phyloP scores from a whole-genome alignment of 1,140 invertebrate genomes.

The Pollicipes pollicipes region DNA sequence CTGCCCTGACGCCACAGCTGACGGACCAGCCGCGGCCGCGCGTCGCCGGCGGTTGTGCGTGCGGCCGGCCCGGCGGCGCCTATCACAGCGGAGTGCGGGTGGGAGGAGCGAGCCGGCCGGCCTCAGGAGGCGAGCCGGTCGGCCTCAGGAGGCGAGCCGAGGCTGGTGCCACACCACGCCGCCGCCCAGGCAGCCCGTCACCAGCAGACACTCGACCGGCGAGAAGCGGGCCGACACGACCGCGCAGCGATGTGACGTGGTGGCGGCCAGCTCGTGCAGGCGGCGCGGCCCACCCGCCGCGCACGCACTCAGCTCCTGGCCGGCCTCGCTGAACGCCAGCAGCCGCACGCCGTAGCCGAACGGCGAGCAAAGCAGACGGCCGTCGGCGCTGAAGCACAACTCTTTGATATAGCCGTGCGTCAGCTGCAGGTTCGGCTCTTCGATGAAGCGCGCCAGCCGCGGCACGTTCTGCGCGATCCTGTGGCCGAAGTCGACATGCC shows the following conservation, averaged over 20 bases:
- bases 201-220: slow-evolving; percentile 60
- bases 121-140: not conserved
- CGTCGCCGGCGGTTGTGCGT: no score
- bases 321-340: slow-evolving; percentile 54
- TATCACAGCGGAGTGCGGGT: not conserved
- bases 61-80: no score
- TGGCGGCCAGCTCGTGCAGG: slow-evolving; percentile 44
- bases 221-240: slow-evolving; percentile 85
- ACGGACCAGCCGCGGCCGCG: no score
- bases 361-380: slow-evolving; percentile 71
- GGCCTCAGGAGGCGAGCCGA: not conserved
- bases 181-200: slow-evolving; percentile 70
- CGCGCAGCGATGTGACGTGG: slow-evolving; percentile 54
- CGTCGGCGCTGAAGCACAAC: slow-evolving; percentile 71
- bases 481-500: slow-evolving; percentile 6
- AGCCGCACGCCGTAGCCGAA: slow-evolving; percentile 66
- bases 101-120: no score
- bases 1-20: no score
- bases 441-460: slow-evolving; percentile 60
- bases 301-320: slow-evolving; percentile 56
- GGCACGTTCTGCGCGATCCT: slow-evolving; percentile 49
- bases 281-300: slow-evolving; percentile 31
- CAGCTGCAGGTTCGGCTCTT: slow-evolving; percentile 50
- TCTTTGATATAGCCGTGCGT: slow-evolving; percentile 65
- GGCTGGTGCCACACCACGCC: slow-evolving; percentile 80